Base-by-base conservation (phyloP, 2,113 vertebrate species). In the Chroicocephalus ridibundus region DNA sequence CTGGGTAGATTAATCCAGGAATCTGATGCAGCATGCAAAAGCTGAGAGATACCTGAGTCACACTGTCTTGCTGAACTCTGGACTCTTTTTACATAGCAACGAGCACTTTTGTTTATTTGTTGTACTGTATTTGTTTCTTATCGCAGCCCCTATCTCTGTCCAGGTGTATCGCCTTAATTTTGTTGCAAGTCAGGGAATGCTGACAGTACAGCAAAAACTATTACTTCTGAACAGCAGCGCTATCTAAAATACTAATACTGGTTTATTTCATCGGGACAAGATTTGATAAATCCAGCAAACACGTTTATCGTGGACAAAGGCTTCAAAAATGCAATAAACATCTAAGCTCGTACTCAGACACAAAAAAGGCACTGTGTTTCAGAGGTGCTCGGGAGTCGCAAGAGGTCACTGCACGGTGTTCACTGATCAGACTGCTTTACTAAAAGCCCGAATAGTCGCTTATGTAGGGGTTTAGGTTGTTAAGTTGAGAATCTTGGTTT, bases 81-180 rank as follows among this genome's bases (percentile, higher is more conserved):
- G 74, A 89, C 82, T 69, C 49, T 54, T 40, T 71, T 24, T 60
- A 77, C 86, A 82, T 80, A 92, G 91, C 87, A 97, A 92, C 65
- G 2, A 55, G 32, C 61, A 61, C 49, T 64, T 69, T 49, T 92
- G 29, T 82, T 94, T 90, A 58, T 92, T 88, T 78, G 65, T 76
- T 84, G 20, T 36, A 11, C 38, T 52, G 31, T 57, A 19, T 4
- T 0, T 51, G 57, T 65, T 89, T 78, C 95, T 94, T 95, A 94
- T 70, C 77, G 20, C 26, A 81, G 24, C 16, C 15, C 36, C 9
- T 34, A 57, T 42, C 36, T 94, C 91, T 91, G 80, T 74, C 88
- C 86, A 74, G 3, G 0, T 34, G 2, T 21, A 14, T 62, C 49
- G 13, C 40, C 19, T 79, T 21, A 8, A n/a, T 44, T 74, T 52